phyloP scores from a whole-genome alignment of 2,113 vertebrate genomes.

The Prunella himalayana region DNA sequence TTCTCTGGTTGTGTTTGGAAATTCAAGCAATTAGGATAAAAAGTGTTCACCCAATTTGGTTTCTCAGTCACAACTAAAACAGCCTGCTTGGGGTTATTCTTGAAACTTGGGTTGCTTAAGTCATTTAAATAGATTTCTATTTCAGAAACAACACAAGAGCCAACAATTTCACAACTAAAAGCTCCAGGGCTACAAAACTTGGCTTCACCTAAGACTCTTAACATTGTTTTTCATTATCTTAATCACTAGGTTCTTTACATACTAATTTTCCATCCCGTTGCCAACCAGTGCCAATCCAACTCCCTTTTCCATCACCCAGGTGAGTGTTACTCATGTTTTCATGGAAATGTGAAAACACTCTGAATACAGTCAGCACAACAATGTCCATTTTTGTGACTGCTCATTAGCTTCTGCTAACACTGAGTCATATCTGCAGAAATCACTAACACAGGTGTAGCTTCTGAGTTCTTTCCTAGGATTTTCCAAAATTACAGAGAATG shows the following conservation, averaged over 20 bases:
- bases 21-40: background rate
- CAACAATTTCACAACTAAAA: constrained; percentile 61
- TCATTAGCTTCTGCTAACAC: background rate
- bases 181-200: constrained; percentile 60
- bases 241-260: constrained; percentile 56
- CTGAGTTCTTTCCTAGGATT: background rate
- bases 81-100: constrained; percentile 22
- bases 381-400: background rate
- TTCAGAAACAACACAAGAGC: constrained; percentile 55
- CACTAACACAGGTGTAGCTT: background rate
- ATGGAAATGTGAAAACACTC: background rate
- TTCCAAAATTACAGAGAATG: background rate
- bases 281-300: constrained; percentile 34
- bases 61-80: constrained; percentile 3
- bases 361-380: background rate
- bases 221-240: constrained; percentile 64
- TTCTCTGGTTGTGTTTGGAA: background rate
- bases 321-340: constrained; percentile 60
- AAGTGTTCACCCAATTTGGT: background rate
- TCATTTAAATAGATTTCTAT: constrained; percentile 57
- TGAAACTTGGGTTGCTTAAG: constrained; percentile 49
- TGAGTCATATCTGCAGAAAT: background rate
- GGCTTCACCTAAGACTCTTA: constrained; percentile 41
- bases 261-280: constrained; percentile 52
- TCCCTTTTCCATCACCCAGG: constrained; percentile 15